Evolutionary conservation across 1,140 invertebrate genomes (phyloP), one percentile per base, ranked within the genome.

Genomic region (Bombus cullumanus): DNA sequence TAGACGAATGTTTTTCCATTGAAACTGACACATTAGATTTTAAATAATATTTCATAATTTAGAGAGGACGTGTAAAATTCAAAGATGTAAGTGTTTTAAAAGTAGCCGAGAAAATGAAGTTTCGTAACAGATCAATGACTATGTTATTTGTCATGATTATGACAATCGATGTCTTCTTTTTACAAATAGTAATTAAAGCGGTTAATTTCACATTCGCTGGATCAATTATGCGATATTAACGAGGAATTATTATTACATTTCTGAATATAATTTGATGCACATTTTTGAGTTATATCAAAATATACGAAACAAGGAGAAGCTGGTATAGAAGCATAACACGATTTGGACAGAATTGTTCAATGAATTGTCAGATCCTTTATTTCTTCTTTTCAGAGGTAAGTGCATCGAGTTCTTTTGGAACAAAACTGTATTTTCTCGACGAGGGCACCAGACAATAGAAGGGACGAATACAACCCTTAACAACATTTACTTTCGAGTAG

Each of bases 401-500:
- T 82, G 39, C 53, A 64, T 74, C n/a, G n/a, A 15, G 39, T 59
- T 74, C 39, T 25, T 73, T 81, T 72, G 47, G 41, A 81, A 64
- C n/a, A 28, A 41, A 82, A 64, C 80, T 64, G 62, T 43, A 64
- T 82, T 82, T 41, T 15, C 57, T 43, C 53, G 31, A 64, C n/a
- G 80, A 59, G 25, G 22, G 31, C 25, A 25, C 71, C 10, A 74
- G 53, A 64, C 69, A 82, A 43, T 64, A 43, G 39, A 74, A 12
- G 5, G n/a, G 31, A 71, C 53, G 69, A 59, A 73, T 59, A 37
- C 53, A 43, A 34, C 13, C 80, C 59, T 73, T 81, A 64, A 82
- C 53, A 64, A 74, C 53, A 74, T 82, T 74, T 82, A 64, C 57
- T n/a, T 72, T 64, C 53, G 22, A 74, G 71, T 47, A 74, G 71